Conservation (phyloP, 2,888 invertebrate species). For the Watsonalla cultraria region DNA sequence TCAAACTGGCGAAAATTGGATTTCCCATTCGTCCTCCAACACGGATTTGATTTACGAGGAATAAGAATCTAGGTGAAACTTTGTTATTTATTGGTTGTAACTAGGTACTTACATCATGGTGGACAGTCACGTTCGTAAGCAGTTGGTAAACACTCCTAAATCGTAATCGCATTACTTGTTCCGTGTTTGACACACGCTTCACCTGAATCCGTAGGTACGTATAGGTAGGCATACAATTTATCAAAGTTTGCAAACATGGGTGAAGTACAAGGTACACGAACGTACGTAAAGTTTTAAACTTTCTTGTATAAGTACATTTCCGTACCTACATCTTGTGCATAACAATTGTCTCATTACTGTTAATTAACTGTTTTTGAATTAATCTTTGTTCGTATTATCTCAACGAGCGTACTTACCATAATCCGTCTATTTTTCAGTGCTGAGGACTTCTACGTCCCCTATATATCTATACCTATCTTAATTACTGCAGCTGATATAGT, state of each 20-base stretch:
- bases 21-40: constrained; percentile 2
- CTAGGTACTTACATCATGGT: background rate
- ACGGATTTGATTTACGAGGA: constrained; percentile 34
- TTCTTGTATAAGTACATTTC: no score
- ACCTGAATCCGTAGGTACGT: constrained; percentile 38
- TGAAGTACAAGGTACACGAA: constrained; percentile 15
- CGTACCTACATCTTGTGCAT: no score
- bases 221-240: constrained; percentile 3
- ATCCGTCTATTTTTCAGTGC: no score
- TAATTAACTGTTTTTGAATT: no score
- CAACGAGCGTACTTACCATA: no score
- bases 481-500: no score
- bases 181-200: constrained; percentile 49
- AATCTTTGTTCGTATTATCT: no score
- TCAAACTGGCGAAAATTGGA: constrained; percentile 11
- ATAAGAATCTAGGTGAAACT: constrained; percentile 20
- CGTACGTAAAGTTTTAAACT: no score
- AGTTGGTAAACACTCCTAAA: constrained; percentile 62
- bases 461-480: no score
- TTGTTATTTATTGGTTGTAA: background rate
- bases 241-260: constrained; percentile 35
- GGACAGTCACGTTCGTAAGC: constrained; percentile 43
- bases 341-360: no score
- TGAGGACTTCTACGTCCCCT: no score
- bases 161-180: constrained; percentile 63